A percentile compares a stretch with the other conserved stretches of the same genome.
These are phyloP conservation scores for Sarcophilus harrisii DNA, from an alignment of 2,797 vertebrate species.

Conservation along the genomic window DNA sequence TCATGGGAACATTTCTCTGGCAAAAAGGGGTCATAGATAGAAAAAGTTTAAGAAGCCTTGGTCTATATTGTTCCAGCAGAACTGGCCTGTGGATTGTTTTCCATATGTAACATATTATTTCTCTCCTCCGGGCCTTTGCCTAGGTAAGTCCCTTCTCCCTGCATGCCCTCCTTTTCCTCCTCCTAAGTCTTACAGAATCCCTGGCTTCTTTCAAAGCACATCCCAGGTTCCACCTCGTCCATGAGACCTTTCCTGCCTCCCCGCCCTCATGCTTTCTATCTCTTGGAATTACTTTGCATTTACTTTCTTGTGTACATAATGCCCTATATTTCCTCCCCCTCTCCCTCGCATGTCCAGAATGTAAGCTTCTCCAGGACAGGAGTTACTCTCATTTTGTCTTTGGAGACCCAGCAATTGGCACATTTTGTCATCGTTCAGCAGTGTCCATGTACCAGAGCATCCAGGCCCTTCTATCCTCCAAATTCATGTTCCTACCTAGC, in stretches of 20 bases:
- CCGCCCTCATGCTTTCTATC: neutral
- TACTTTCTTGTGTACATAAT: constrained; percentile 1
- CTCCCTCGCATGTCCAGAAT: too few relatives aligned
- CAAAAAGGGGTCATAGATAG: too few relatives aligned
- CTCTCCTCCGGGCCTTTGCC: neutral
- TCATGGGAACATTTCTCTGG: too few relatives aligned
- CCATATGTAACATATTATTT: neutral
- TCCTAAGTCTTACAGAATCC: neutral
- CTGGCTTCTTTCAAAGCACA: neutral
- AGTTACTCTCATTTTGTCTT: neutral
- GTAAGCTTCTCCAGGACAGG: constrained; percentile 23
- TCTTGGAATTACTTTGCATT: constrained; percentile 20
- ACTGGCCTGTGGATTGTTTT: neutral
- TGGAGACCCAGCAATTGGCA: neutral
- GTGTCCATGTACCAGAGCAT: neutral
- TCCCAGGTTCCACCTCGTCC: neutral
- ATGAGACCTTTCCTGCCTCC: neutral
- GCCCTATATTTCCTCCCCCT: neutral
- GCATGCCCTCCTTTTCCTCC: neutral
- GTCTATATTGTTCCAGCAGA: neutral
- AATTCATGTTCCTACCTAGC: neutral
- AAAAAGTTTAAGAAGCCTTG: too few relatives aligned
- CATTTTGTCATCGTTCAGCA: neutral
- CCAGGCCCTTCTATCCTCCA: neutral
- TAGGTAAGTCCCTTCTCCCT: neutral